Base-by-base conservation (phyloP, 2,888 invertebrate species). In the Globia sparganii region DNA sequence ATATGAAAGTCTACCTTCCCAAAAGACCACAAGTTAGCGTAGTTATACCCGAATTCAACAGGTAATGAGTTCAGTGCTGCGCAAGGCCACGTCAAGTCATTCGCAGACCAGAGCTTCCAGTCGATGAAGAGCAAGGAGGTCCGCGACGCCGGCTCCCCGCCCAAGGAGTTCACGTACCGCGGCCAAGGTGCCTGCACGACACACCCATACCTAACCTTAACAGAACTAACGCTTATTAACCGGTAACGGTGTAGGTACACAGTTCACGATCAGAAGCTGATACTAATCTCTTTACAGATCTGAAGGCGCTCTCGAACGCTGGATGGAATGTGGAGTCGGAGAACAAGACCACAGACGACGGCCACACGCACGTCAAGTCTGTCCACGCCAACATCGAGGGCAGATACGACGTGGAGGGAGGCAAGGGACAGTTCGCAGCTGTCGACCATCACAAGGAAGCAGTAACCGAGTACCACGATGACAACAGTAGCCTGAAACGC, bases 81-180 rank as follows among this genome's bases (percentile, higher is more conserved):
- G 86, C 96, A 97, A 87, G 97, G 96, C 88, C 98, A 98, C 93
- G 97, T 98, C 73, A 97, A 98, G 91, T 97, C 98, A 25, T 96
- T 98, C 90, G 97, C 97, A 72, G 98, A 98, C 94, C 98, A 98
- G 94, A 98, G 97, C 92, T 98, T 98, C 95, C 97, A 98, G 93
- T 97, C 98, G 84, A 97, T 98, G 93, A 98, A 98, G 96, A 97
- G 97, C 89, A 98, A 98, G 96, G 98, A 98, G 95, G 97, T 98
- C 82, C 97, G 98, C 78, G 98, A 98, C 92, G 98, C 98, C 34
- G 97, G 97, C 94, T 98, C 98, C 78, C 98, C 98, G 46, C 97
- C 98, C 76, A 97, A 97, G 94, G 98, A 97, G 92, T 96, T 94
- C 94, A 89, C 93, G 87, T 96, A 95, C 93, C 94, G 94, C 91